Base-by-base conservation (phyloP, 2,888 invertebrate genomes). In the Harmothoe impar region DNA sequence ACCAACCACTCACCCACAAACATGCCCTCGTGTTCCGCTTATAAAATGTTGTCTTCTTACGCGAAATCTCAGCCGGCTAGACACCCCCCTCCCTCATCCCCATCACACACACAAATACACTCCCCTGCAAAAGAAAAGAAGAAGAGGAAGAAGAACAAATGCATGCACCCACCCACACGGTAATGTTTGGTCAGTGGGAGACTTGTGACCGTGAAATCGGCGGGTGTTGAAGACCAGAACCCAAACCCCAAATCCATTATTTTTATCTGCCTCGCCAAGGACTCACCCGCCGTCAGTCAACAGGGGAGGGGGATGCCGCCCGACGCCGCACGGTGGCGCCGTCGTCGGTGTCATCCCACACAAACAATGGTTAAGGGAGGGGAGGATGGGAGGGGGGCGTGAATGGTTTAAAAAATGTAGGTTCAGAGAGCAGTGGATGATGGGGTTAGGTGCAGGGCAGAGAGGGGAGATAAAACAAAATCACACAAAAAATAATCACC, bases 171-270 rank as follows among this genome's bases (percentile, higher is more conserved):
- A 25, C 29, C 72, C 72, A n/a, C 29, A 72, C 62, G 72, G 29
- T 15, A 10, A 3, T 72, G 72, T 72, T 72, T 72, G 72, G 25
- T 29, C 29, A 72, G 31, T 23, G 29, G 1, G 72, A 20, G 72
- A 72, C 31, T 72, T 72, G 72, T 72, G 72, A 72, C 72, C 72
- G 25, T 72, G 72, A 72, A 72, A 62, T 72, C 72, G n/a, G 72
- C 29, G 29, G 72, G 72, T 72, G 72, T 29, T 29, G 31, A 72
- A 72, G 72, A 72, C 20, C 72, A 29, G 25, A 72, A 72, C 72
- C 72, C 72, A 72, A 72, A 72, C 72, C 72, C 72, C 72, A 72
- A 72, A 25, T 72, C 72, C 72, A 72, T 72, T 72, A 72, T 72
- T 29, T 72, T 72, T 72, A 15, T 72, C 29, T n/a, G 62, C 72